Percentiles rank a stretch among this genome's conserved stretches.
These are phyloP conservation scores for Lamprologus speciosus DNA, from an alignment of 2,113 vertebrate genomes.

Conservation along the genomic window DNA sequence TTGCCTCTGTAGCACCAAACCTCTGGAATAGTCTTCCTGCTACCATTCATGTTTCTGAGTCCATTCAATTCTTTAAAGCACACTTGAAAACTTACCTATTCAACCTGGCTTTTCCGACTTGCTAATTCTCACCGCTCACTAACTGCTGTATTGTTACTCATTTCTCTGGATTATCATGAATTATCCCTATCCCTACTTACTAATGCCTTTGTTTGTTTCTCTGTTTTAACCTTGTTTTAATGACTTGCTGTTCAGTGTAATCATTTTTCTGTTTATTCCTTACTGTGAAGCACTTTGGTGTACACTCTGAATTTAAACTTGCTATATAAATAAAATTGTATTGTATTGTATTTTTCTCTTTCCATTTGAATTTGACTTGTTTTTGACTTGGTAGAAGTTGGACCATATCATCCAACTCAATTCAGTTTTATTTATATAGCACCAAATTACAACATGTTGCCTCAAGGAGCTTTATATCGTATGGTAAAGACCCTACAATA, in stretches of 20 bases:
- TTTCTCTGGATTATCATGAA: background rate
- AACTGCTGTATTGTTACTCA: background rate
- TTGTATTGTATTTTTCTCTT: background rate
- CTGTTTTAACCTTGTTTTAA: background rate
- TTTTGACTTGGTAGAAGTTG: background rate
- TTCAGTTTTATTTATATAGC: background rate
- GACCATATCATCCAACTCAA: background rate
- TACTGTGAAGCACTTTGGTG: background rate
- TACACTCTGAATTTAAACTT: fast-evolving
- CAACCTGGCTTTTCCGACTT: fast-evolving
- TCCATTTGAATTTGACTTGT: background rate
- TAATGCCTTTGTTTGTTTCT: background rate
- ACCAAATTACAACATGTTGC: background rate
- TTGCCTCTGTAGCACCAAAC: background rate
- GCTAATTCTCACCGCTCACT: background rate
- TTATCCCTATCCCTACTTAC: background rate
- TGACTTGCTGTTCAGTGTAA: fast-evolving
- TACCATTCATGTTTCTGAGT: fast-evolving
- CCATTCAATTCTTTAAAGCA: background rate
- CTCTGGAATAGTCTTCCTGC: fast-evolving
- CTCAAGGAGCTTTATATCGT: fast-evolving
- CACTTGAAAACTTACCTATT: fast-evolving
- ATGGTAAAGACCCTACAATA: background rate
- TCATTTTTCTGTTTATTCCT: background rate
- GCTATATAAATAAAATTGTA: background rate